A percentile compares a stretch with the other conserved stretches of the same genome.
phyloP scores from a whole-genome alignment of 2,888 invertebrate genomes.

The Halocaridina rubra region DNA sequence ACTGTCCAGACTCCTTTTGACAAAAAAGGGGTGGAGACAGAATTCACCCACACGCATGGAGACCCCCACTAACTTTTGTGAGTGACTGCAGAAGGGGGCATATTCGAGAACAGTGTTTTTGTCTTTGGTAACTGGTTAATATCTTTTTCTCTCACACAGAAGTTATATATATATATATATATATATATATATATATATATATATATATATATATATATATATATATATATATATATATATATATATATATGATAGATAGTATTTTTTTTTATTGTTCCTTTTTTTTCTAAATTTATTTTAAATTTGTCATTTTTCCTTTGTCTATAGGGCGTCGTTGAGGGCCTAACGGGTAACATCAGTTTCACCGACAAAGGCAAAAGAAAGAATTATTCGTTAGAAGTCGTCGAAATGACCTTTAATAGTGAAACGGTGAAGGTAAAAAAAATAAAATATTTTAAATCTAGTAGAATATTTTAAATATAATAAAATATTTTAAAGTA shows the following conservation, averaged over 20 bases:
- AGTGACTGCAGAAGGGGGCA: no score
- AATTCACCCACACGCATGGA: no score
- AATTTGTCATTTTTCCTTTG: not conserved
- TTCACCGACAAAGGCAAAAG: slow-evolving; percentile 91
- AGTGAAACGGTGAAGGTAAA: not conserved
- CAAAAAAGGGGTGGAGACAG: no score
- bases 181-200: slow-evolving; percentile 21
- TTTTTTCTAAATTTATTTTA: no score
- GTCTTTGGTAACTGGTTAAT: no score
- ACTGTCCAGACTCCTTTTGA: no score
- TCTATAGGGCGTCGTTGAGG: not conserved
- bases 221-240: not conserved
- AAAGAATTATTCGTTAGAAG: slow-evolving; percentile 88
- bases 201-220: slow-evolving; percentile 15
- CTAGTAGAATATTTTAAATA: not conserved
- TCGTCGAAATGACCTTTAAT: slow-evolving; percentile 88
- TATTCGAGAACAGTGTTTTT: no score
- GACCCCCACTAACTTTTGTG: no score
- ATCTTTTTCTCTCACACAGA: no score
- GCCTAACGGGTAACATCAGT: slow-evolving; percentile 79
- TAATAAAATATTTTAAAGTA: not conserved
- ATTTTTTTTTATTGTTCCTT: no score
- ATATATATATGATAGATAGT: not conserved
- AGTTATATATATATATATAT: slow-evolving; percentile 12
- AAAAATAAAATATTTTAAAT: not conserved